Percentiles rank a stretch among this genome's conserved stretches.
phyloP scores from a whole-genome alignment of 2,113 vertebrate genomes.

The Chlamydotis undulata region DNA sequence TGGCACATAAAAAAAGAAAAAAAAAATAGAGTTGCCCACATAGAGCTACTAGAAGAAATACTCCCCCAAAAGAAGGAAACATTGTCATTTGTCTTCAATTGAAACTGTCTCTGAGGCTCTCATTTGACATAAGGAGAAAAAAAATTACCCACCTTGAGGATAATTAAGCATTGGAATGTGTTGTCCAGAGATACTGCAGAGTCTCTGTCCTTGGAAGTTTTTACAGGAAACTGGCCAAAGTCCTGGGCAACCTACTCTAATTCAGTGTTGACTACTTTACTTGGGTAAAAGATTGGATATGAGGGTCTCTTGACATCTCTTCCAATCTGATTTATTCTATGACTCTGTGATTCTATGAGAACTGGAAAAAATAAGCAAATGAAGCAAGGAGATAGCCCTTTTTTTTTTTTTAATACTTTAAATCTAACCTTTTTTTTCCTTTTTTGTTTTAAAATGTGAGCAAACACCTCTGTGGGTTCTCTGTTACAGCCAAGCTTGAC shows the following conservation, averaged over 20 bases:
- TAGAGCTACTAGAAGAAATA: background rate
- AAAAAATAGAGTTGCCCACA: rapidly evolving
- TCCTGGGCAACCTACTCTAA: background rate
- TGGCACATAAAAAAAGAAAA: background rate
- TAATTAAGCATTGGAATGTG: background rate
- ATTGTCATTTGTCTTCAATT: background rate
- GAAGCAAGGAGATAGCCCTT: background rate
- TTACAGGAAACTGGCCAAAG: background rate
- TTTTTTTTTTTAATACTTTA: background rate
- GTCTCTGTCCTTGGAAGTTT: background rate
- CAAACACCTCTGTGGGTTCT: background rate
- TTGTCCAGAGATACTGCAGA: background rate
- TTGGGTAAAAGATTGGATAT: background rate
- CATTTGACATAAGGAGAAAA: background rate
- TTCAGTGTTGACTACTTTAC: background rate
- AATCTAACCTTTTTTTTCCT: background rate
- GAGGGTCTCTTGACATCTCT: background rate
- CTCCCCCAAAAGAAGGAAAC: background rate
- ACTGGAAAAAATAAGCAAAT: background rate
- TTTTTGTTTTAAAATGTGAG: background rate
- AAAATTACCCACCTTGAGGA: background rate
- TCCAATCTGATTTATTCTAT: background rate
- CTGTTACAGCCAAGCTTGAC: background rate
- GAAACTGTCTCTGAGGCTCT: background rate
- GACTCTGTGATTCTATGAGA: background rate